A percentile compares a stretch with the other conserved stretches of the same genome.
phyloP scores from a whole-genome alignment of 2,113 vertebrate species.

The Herpetotheres cachinnans region DNA sequence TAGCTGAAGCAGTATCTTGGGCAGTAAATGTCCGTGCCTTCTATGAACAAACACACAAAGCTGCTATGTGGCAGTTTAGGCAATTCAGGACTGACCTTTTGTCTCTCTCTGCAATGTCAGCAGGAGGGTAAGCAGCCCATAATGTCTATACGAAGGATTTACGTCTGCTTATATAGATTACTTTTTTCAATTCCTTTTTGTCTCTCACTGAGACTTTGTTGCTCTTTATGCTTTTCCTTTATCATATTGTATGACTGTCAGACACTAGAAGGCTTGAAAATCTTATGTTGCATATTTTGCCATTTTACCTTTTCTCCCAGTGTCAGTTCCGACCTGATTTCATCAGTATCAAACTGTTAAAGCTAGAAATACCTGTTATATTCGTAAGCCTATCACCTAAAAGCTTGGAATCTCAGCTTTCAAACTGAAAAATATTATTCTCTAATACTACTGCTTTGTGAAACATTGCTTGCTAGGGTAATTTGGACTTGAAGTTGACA shows the following conservation, averaged over 20 bases:
- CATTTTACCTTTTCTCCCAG: neutral
- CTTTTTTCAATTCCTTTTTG: slow-evolving; percentile 21
- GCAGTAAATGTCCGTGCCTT: neutral
- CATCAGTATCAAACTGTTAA: slow-evolving; percentile 3
- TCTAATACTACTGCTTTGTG: neutral
- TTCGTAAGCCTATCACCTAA: neutral
- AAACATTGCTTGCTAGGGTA: neutral
- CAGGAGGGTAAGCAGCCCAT: slow-evolving; percentile 36
- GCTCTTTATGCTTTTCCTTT: slow-evolving; percentile 27
- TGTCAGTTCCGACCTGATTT: slow-evolving; percentile 2
- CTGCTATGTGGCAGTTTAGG: slow-evolving; percentile 5
- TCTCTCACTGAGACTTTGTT: slow-evolving; percentile 35
- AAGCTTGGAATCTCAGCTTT: neutral
- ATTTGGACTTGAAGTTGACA: slow-evolving; percentile 1
- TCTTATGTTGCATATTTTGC: neutral
- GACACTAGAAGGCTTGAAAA: neutral
- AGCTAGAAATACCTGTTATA: neutral
- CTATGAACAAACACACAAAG: slow-evolving; percentile 32
- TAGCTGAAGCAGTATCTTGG: neutral
- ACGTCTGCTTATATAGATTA: neutral
- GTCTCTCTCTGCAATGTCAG: slow-evolving; percentile 22
- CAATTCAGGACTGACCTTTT: slow-evolving; percentile 47
- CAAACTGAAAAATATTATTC: neutral
- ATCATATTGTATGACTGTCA: neutral
- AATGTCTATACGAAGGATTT: slow-evolving; percentile 22